These are phyloP conservation scores for Drosophila pegasa DNA, from an alignment of 2,888 invertebrate species.

Conservation along the genomic window DNA sequence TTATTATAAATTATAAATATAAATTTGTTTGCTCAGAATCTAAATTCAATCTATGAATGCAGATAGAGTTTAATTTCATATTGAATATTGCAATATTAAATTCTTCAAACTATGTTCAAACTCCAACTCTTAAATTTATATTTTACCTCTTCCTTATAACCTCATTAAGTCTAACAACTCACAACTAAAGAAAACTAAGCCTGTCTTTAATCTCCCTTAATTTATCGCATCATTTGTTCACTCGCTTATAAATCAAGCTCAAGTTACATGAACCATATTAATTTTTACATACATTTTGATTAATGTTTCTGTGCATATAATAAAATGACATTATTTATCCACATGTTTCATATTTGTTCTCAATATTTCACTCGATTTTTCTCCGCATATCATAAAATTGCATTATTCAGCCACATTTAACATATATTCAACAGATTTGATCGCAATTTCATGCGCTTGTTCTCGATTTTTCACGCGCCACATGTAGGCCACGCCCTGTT, in stretches of 20 bases:
- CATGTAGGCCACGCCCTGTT: slow-evolving; percentile 18
- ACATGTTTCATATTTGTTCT: neutral
- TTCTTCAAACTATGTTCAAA: too few species aligned
- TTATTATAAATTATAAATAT: neutral
- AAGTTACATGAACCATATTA: neutral
- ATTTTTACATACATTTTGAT: neutral
- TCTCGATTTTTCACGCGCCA: slow-evolving; percentile 22
- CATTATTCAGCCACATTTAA: slow-evolving; percentile 1
- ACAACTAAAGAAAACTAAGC: neutral
- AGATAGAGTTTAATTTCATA: too few species aligned
- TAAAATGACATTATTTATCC: neutral
- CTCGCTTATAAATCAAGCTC: neutral
- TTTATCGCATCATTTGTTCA: neutral
- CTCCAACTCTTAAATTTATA: too few species aligned
- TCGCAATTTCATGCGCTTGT: slow-evolving; percentile 23
- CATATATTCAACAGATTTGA: slow-evolving; percentile 19
- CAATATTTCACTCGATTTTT: slow-evolving; percentile 24
- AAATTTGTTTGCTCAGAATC: neutral
- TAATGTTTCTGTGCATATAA: slow-evolving; percentile 4
- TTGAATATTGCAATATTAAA: too few species aligned
- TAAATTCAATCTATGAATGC: too few species aligned
- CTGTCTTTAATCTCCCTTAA: neutral
- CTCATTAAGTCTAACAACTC: too few species aligned
- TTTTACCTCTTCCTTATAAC: too few species aligned
- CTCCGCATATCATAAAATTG: neutral